phyloP scores from a whole-genome alignment of 2,113 vertebrate genomes.

The Naja naja region DNA sequence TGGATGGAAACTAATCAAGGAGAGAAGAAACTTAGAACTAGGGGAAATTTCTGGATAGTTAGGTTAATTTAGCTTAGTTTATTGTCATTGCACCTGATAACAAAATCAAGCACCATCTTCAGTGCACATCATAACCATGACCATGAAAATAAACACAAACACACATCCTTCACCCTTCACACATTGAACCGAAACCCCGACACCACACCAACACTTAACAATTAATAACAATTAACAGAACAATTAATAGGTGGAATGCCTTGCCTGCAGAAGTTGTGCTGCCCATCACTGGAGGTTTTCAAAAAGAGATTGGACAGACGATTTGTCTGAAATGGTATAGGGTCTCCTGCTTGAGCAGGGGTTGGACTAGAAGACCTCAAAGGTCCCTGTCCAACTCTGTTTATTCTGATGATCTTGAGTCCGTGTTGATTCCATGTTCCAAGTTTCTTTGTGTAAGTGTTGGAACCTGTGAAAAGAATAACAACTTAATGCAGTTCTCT shows the following conservation, averaged over 20 bases:
- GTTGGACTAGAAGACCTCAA: neutral
- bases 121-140: no score
- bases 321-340: fast-evolving
- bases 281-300: fast-evolving
- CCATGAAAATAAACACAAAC: no score
- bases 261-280: neutral
- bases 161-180: no score
- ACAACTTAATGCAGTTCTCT: neutral
- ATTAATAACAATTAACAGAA: no score
- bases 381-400: neutral
- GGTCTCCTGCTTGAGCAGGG: neutral
- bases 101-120: no score
- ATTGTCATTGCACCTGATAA: no score
- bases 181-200: no score
- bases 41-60: neutral
- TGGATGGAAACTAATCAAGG: neutral
- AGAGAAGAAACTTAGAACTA: no score
- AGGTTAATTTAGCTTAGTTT: no score
- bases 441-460: neutral
- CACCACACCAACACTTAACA: no score
- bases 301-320: neutral
- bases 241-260: neutral
- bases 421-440: neutral
- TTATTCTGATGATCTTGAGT: neutral
- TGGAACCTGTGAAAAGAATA: neutral